These are phyloP conservation scores for Colius striatus DNA, from an alignment of 2,113 vertebrate species.

Conservation along the genomic window DNA sequence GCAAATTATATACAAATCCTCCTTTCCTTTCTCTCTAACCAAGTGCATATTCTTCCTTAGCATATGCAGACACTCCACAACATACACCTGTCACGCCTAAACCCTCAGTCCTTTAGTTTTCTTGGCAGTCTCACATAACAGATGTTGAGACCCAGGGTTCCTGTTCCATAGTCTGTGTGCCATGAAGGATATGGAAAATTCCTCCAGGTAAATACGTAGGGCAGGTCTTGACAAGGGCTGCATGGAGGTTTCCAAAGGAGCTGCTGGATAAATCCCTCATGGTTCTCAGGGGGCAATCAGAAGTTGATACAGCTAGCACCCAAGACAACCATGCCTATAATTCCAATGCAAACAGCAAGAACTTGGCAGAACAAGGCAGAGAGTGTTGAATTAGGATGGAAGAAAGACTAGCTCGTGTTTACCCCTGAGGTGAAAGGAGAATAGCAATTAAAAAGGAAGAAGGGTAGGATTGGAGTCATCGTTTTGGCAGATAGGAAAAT, in stretches of 20 bases:
- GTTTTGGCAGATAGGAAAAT: background rate
- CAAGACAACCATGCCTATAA: background rate
- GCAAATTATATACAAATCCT: background rate
- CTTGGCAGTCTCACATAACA: background rate
- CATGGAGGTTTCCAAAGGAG: background rate
- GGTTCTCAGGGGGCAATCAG: background rate
- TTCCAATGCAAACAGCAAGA: background rate
- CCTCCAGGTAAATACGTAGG: background rate
- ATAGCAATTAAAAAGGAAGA: background rate
- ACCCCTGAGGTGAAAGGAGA: background rate
- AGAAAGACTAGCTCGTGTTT: background rate
- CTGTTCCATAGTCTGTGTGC: fast-evolving
- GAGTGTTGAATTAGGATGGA: background rate
- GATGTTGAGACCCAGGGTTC: background rate
- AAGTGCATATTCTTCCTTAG: background rate
- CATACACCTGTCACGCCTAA: background rate
- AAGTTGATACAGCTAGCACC: background rate
- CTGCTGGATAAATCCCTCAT: background rate
- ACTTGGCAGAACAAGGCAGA: background rate
- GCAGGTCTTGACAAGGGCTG: background rate
- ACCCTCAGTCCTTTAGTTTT: background rate
- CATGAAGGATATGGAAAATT: background rate
- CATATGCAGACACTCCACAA: background rate
- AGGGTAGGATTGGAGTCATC: background rate
- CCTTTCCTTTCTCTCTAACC: background rate